Evolutionary conservation across 2,888 invertebrate genomes (phyloP), one percentile per base, ranked within the genome.

Genomic region (Biston stratarius): DNA sequence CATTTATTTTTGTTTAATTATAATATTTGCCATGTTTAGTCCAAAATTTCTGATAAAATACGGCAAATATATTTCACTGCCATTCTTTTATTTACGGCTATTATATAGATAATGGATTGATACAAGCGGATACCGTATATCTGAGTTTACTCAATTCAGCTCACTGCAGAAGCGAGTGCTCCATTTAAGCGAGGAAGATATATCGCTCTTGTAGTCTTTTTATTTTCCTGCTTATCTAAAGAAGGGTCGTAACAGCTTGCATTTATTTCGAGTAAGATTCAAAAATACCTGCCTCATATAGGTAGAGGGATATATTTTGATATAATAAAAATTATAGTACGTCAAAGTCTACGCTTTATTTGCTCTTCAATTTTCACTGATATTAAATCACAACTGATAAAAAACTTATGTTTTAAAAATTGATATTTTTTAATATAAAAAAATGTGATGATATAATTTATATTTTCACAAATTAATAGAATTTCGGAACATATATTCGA

Each of bases 241-340:
- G 67, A 75, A 77, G 75, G 77, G 77, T 74, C 74, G 84, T 84
- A 86, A 86, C 83, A 83, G 83, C 85, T 84, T 84, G 84, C 85
- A 84, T 87, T 88, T 88, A 85, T 87, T 85, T 84, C 78, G 79
- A 76, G 74, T 83, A 79, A 81, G 82, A 83, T 83, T 79, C 83
- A 83, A 74, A 76, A 70, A 72, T 74, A 72, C 69, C 44, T 74
- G 69, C 48, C n/a, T 42, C 33, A 15, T 9, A 7, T 56, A 53
- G n/a, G 47, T 48, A 11, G 24, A 47, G 15, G 24, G 24, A 24
- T 47, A 47, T 15, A 24, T 24, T 0, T 15, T n/a, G 15, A 24
- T 24, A 47, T 1, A 10, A 8, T 45, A 6, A 15, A 14, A 3
- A 15, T 45, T 5, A n/a, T n/a, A n/a, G n/a, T 45, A 6, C 45